Conservation (phyloP, 2,888 invertebrate species). For the Girardia tigrina region DNA sequence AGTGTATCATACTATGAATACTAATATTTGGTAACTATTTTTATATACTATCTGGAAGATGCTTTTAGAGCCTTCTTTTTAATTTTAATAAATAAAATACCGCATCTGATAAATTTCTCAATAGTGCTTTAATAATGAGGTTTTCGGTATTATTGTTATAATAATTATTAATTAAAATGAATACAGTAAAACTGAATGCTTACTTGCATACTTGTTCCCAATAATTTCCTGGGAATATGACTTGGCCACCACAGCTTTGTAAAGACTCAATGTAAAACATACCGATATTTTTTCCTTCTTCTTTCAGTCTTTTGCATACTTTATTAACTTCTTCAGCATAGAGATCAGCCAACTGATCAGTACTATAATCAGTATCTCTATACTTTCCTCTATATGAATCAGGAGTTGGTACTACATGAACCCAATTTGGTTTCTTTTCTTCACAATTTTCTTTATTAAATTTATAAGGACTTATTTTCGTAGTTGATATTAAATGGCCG, state of each 20-base stretch:
- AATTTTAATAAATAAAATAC: too few relatives aligned
- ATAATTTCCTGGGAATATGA: constrained; percentile 76
- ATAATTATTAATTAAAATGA: too few relatives aligned
- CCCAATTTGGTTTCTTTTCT: constrained; percentile 54
- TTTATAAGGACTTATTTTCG: constrained; percentile 96
- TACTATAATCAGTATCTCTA: constrained; percentile 57
- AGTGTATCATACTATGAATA: too few relatives aligned
- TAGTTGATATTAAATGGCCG: constrained; percentile 83
- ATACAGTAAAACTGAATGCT: constrained; percentile 40
- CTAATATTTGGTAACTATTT: too few relatives aligned
- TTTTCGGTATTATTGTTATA: too few relatives aligned
- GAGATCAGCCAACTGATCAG: constrained; percentile 54
- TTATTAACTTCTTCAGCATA: constrained; percentile 64
- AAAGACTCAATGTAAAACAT: constrained; percentile 87
- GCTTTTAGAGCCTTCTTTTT: too few relatives aligned
- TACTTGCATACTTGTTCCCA: constrained; percentile 67
- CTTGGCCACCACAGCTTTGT: constrained; percentile 92
- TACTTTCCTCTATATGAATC: constrained; percentile 82
- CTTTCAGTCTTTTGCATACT: constrained; percentile 53
- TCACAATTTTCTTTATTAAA: constrained; percentile 69
- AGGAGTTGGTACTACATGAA: constrained; percentile 64
- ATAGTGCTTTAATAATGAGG: too few relatives aligned
- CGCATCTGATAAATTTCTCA: too few relatives aligned
- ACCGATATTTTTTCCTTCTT: constrained; percentile 60
- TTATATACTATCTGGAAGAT: too few relatives aligned